Evolutionary conservation across 2,113 vertebrate species (phyloP), one percentile per base, ranked within the genome.

Genomic region (Gasterosteus aculeatus): DNA sequence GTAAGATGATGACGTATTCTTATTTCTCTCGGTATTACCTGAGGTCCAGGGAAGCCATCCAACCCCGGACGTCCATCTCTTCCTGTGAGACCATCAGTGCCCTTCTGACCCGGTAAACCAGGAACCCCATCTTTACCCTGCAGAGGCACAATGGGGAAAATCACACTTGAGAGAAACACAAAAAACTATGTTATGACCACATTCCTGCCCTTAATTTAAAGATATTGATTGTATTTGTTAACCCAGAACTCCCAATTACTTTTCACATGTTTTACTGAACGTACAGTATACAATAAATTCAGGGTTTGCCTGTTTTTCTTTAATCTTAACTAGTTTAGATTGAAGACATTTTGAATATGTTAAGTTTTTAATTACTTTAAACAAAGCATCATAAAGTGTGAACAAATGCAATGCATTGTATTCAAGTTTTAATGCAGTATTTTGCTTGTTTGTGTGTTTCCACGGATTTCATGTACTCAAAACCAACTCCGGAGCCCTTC

Each of bases 11-110:
- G 18, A 39, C n/a, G 8, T 62, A 51, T 9, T 67, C 7, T 22
- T 10, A 10, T 64, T 33, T 35, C 41, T 26, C 11, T 29, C 1
- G 44, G 1, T 76, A 85, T 73, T 89, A 98, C 98, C 94, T 93
- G 94, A 3, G 95, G 94, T 72, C 98, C 98, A 0, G 94, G 93
- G 35, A 94, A 92, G 8, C 98, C 98, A 1, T 96, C 95, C 84
- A 95, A 76, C 6, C 98, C 98, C 0, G 95, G 94, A 6, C 88
- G 95, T 2, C 98, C 98, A 0, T 96, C 95, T 69, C 77, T 59
- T 0, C 98, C 98, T 92, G 0, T 85, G 79, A 35, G 73, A 1
- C 66, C 97, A 86, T 0, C 93, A 31, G 6, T 75, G 71, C 91
- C 96, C 84, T 92, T 93, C 71, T 63, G 87, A 62, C 94, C 94